Evolutionary conservation across 2,888 invertebrate species (phyloP), one percentile per base, ranked within the genome.

Genomic region (Andricus quercusramuli): DNA sequence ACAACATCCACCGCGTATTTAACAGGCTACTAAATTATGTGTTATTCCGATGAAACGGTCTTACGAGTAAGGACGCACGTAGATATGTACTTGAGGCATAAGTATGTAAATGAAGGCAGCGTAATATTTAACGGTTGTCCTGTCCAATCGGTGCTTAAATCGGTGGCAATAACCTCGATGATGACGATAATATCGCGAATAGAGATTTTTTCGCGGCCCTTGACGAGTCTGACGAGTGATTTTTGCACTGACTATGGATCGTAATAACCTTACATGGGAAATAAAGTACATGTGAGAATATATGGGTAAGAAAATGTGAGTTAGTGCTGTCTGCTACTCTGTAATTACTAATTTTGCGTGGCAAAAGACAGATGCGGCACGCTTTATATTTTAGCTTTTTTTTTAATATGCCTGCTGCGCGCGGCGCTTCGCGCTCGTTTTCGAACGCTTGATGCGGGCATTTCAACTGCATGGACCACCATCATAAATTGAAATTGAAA

Each of bases 121-220:
- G 79, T 59, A 79, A 70, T 79, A 51, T 79, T 79, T 79, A 79
- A 79, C 79, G 79, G 79, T 79, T 62, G 74, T 79, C 37, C 44
- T 47, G 29, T 56, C 62, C 41, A 59, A 62, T 79, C 74, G 29
- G 59, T 41, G 68, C 56, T 51, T 59, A n/a, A 17, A 79, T 79
- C 74, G 74, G 74, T 79, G 74, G 74, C 74, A 79, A 79, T 74
- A 79, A 79, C 79, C 74, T 79, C 62, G 25, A 79, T 79, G 62
- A 74, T 62, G 74, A 65, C 44, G 44, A 77, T 56, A 74, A 64
- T 59, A 70, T 70, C 29, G 51, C 70, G 47, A 70, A 70, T 68
- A 68, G 29, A 20, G 20, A 51, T 29, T 70, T 51, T 70, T 70
- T 47, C 68, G 47, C 25, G 17, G 29, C 70, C 47, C 47, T 70